Evolutionary conservation across 2,797 vertebrate species (phyloP).

Genomic region (Coracias cyanogaster): DNA sequence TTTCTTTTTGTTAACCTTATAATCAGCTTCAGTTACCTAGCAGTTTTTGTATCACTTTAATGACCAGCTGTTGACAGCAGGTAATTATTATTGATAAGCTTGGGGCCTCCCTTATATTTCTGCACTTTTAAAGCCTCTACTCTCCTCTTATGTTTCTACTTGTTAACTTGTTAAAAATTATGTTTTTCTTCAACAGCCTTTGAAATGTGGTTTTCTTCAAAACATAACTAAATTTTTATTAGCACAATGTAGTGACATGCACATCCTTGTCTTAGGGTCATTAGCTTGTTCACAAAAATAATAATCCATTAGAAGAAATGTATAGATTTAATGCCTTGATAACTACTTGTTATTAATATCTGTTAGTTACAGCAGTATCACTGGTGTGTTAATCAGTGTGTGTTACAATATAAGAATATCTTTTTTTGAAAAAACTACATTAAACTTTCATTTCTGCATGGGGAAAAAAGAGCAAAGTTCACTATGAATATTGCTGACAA

Average conservation of each 20-base stretch:
- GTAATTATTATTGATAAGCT: background rate
- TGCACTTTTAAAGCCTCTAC: background rate
- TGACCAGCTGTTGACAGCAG: background rate
- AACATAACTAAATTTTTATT: background rate
- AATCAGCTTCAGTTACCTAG: background rate
- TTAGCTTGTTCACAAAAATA: background rate
- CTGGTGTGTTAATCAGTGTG: background rate
- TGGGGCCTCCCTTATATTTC: background rate
- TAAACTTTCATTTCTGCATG: background rate
- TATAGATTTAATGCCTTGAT: background rate
- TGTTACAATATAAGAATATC: background rate
- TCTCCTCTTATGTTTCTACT: background rate
- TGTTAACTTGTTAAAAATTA: background rate
- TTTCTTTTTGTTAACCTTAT: background rate
- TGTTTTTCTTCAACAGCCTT: background rate
- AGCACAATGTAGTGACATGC: background rate
- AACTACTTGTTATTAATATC: background rate
- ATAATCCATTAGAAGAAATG: background rate
- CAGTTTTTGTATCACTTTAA: background rate
- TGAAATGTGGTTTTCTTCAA: background rate
- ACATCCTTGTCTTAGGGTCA: background rate
- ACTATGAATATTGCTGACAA: background rate
- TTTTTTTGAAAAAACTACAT: background rate
- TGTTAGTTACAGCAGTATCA: background rate
- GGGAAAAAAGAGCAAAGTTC: background rate